Base-by-base conservation (phyloP, 2,888 invertebrate genomes). In the Eilema griseolum region DNA sequence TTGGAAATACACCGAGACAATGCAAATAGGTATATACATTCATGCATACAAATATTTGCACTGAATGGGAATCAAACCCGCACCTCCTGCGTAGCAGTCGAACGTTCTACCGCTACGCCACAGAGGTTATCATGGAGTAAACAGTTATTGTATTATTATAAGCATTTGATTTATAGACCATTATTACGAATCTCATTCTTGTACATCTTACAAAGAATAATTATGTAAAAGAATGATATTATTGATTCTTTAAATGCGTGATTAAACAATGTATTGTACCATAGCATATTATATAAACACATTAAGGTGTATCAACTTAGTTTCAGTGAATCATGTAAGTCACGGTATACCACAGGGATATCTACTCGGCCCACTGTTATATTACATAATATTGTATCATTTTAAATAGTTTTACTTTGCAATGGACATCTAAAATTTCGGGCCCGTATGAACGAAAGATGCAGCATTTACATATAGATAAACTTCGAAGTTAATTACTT, bases 241-340 rank as follows among this genome's bases (percentile, higher is more conserved):
- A 37, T 62, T 62, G 20, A 20, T 26, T 26, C 16, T 10, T 26
- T n/a, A n/a, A n/a, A 20, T 4, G 24, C 10, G 10, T 26, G 10
- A 62, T 26, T 41, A 62, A 41, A 62, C 41, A 62, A 20, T 11
- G 41, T n/a, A 56, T 64, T 56, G 31, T 65, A 23, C 28, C n/a
- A 31, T n/a, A 23, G n/a, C 12, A 56, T 65, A 56, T 52, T 65
- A 56, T 65, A 23, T 52, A 65, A 52, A 56, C 31, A 52, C 14
- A 46, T 20, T n/a, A 33, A 62, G 16, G 3, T 37, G 12, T 24
- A 62, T 61, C 37, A 14, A 37, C 23, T 37, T 37, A 20, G 23
- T 61, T 61, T 23, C 11, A 23, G 11, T 12, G 10, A n/a, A 31
- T 20, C 28, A 60, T 31, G 12, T 33, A 33, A 14, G 1, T 61